Evolutionary conservation across 2,888 invertebrate species (phyloP), one percentile per base, ranked within the genome.

Genomic region (Nysson spinosus): DNA sequence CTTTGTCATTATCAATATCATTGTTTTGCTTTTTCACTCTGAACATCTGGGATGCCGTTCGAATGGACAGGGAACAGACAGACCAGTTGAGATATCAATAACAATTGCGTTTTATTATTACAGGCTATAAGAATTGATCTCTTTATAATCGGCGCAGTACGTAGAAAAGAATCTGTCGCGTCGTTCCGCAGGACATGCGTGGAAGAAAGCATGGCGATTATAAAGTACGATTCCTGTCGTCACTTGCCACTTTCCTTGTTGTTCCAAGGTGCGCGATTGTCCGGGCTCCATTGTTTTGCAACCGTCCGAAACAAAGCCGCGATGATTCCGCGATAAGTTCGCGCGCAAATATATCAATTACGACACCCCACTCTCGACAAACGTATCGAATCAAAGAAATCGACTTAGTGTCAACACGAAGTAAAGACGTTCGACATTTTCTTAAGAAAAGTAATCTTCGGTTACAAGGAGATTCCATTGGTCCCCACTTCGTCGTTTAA

Each of bases 71-170:
- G n/a, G 1, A 16, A 40, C 4, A 1, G 2, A 2, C 24, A 34
- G 7, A 44, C 34, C n/a, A 24, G 1, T 9, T n/a, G 40, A 42
- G 34, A 20, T 57, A 68, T 78, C 68, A 69, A 75, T 80, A 80
- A 81, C 81, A 80, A 80, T 81, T 73, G 71, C 64, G 51, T 69
- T 78, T 82, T 77, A 81, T 82, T 81, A 71, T 69, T 71, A 75
- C 69, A 69, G 73, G 68, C 73, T 78, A 81, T 77, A 77, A 80
- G 78, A 72, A 76, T 77, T 71, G 64, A 68, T 71, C 68, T 77
- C 63, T 78, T 73, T 77, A 81, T 71, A 79, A 71, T 79, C 70
- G 78, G 75, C n/a, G n/a, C 75, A 39, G 61, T 79, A 72, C 50
- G 69, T 77, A 77, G 68, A 78, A 80, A 77, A 81, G 63, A 60